Evolutionary conservation across 2,888 invertebrate species (phyloP), one percentile per base, ranked within the genome.

Genomic region (Rhingia campestris): DNA sequence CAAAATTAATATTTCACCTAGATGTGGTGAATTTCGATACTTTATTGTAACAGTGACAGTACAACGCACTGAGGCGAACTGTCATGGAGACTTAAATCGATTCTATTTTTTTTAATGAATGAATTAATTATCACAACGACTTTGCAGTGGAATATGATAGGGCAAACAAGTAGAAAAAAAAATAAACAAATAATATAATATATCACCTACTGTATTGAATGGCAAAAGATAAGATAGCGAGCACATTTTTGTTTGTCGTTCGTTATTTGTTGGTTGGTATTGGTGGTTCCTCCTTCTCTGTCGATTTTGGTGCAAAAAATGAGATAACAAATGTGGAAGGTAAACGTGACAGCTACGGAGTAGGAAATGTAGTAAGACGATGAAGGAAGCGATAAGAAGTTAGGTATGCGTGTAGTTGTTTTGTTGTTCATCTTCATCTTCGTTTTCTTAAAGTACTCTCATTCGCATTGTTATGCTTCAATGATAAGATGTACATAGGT

Each of bases 71-170:
- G 66, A 49, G 49, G 59, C 35, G 51, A 66, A 66, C 43, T 66
- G 66, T 58, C 58, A 59, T 4, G 37, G 14, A 53, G 53, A 67
- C 22, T 69, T 39, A 76, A 73, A 69, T 77, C 45, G 41, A 82
- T 69, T 73, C 49, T 22, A 72, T 58, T 66, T 56, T 35, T 63
- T 66, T 81, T 77, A 63, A 82, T 79, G 82, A 82, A 82, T 82
- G 73, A 82, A 82, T 79, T 72, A 77, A 72, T 58, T 67, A 79
- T 77, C 67, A 30, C 53, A 49, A 49, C 39, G 30, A 56, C 14
- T 12, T 4, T 9, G n/a, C 14, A 49, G 41, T 41, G 39, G 56
- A 9, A 49, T 45, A 12, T 49, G 0, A 30, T 53, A 67, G 54
- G n/a, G 9, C 56, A 75, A 58, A 12, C 63, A 43, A 66, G 33